Conservation (phyloP, 2,797 vertebrate genomes). For the Platyrinchus mystaceus region DNA sequence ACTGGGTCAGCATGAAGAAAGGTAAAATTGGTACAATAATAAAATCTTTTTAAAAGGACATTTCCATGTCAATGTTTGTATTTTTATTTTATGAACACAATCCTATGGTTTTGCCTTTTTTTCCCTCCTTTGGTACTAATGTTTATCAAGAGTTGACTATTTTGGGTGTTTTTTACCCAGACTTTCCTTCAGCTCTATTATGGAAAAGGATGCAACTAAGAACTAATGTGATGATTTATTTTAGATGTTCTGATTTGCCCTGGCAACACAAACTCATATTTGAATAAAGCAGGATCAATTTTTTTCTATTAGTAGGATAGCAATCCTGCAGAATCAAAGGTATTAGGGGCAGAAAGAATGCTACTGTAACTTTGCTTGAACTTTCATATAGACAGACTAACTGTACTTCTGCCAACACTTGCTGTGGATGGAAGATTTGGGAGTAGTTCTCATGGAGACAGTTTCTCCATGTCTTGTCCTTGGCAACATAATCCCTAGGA, state of each 20-base stretch:
- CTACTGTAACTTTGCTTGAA: background rate
- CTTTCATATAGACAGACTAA: background rate
- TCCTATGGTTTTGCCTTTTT: background rate
- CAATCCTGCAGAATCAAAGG: background rate
- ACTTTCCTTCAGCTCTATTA: background rate
- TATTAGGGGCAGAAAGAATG: background rate
- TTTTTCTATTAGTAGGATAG: background rate
- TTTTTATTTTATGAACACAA: slow-evolving; percentile 11
- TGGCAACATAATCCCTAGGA: background rate
- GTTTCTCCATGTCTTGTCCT: background rate
- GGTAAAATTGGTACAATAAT: background rate
- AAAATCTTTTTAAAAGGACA: background rate
- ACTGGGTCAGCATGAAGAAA: background rate
- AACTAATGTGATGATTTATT: background rate
- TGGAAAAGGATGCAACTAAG: background rate
- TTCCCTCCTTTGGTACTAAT: background rate
- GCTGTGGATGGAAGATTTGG: background rate
- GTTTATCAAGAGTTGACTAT: background rate
- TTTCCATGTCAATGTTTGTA: background rate
- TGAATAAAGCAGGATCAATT: background rate
- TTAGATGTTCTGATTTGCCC: background rate
- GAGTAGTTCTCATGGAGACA: background rate
- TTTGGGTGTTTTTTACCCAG: background rate
- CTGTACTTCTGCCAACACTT: background rate
- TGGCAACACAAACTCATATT: background rate